Percentiles rank a stretch among this genome's conserved stretches.
phyloP scores from a whole-genome alignment of 2,888 invertebrate genomes.

The Mimumesa dahlbomi region DNA sequence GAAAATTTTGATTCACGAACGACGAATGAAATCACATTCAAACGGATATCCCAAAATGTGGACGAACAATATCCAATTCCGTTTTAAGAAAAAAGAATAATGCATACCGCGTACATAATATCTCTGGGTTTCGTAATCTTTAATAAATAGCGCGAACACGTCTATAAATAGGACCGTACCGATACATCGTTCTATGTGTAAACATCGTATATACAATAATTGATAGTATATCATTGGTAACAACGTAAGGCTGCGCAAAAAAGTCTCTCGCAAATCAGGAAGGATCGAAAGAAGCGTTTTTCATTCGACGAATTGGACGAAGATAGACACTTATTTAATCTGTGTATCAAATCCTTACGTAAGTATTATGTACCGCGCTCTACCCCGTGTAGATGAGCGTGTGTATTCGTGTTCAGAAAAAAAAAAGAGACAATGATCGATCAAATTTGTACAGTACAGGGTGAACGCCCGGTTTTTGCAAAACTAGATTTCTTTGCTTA shows the following conservation, averaged over 20 bases:
- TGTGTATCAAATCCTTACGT: conserved; percentile 51
- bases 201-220: conserved; percentile 62
- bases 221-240: conserved; percentile 72
- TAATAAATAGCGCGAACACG: conserved; percentile 40
- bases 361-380: background rate
- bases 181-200: conserved; percentile 65
- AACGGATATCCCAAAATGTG: no score
- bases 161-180: conserved; percentile 71
- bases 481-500: conserved; percentile 43
- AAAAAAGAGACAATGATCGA: no score
- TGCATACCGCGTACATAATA: background rate
- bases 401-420: conserved; percentile 1
- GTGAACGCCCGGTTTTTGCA: conserved; percentile 32
- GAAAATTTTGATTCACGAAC: no score
- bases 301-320: conserved; percentile 30
- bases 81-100: background rate
- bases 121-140: conserved; percentile 27
- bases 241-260: conserved; percentile 49
- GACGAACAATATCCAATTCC: conserved; percentile 10
- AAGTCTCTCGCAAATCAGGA: conserved; percentile 43
- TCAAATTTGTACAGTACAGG: conserved; percentile 42
- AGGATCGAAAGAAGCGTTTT: conserved; percentile 44
- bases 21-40: no score
- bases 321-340: conserved; percentile 8
- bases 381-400: background rate